Percentiles rank a stretch among this genome's conserved stretches.
These are phyloP conservation scores for Mycalesis mineus DNA, from an alignment of 2,888 invertebrate species.

Conservation along the genomic window DNA sequence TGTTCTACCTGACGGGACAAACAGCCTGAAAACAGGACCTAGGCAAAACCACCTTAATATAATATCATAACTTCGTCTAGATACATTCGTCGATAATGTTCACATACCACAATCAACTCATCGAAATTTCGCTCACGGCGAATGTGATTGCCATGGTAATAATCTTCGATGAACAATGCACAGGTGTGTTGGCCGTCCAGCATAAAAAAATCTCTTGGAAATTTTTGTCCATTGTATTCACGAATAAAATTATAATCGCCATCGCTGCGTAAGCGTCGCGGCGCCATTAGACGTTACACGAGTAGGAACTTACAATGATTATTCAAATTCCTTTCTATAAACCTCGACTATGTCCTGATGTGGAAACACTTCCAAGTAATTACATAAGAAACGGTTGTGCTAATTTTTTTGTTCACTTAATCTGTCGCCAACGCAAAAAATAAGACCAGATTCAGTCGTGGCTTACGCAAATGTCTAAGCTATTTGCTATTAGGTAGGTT, in stretches of 20 bases:
- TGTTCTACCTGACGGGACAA: too few species aligned
- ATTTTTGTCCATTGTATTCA: conserved; percentile 49
- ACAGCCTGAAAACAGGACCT: too few species aligned
- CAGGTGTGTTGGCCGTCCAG: conserved; percentile 81
- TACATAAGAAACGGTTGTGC: conserved; percentile 7
- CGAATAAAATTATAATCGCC: conserved; percentile 55
- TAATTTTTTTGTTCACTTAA: neutral
- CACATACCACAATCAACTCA: conserved; percentile 18
- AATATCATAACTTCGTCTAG: neutral
- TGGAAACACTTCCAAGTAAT: conserved; percentile 13
- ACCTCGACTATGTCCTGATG: conserved; percentile 9
- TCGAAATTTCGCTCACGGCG: conserved; percentile 39
- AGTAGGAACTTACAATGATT: conserved; percentile 5
- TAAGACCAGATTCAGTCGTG: neutral
- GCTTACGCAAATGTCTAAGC: conserved; percentile 1
- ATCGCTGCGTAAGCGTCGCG: conserved; percentile 24
- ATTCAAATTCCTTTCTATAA: conserved; percentile 22
- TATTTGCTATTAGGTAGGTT: neutral
- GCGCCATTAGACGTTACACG: conserved; percentile 16
- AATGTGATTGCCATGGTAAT: conserved; percentile 33
- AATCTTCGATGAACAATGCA: conserved; percentile 57
- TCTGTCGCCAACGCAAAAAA: neutral
- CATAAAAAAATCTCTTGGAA: conserved; percentile 52
- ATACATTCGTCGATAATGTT: neutral
- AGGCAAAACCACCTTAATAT: too few species aligned